Conservation (phyloP, 2,888 invertebrate species). For the Drosophila aldrichi region DNA sequence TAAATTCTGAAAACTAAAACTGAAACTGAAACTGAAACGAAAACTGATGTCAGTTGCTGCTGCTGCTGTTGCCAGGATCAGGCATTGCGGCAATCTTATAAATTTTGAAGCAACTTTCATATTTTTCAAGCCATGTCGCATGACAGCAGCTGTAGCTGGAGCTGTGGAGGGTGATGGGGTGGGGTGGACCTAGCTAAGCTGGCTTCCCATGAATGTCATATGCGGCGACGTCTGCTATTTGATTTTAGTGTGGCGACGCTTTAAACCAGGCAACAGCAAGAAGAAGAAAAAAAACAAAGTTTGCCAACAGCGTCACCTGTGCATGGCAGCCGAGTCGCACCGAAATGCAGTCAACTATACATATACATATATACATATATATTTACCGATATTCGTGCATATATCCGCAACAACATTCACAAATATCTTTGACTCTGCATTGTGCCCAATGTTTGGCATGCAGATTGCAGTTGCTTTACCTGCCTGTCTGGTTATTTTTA, state of each 20-base stretch:
- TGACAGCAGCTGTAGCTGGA: conserved; percentile 16
- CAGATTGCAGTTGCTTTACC: conserved; percentile 1
- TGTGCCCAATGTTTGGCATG: conserved; percentile 18
- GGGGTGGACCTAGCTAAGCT: conserved; percentile 8
- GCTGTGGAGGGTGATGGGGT: no score
- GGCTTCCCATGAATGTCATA: conserved; percentile 47
- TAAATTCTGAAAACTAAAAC: conserved; percentile 37
- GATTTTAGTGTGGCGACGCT: conserved; percentile 52
- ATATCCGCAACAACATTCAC: background rate
- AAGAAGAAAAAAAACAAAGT: background rate
- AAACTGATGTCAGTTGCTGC: conserved; percentile 15
- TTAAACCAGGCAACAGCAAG: conserved; percentile 31
- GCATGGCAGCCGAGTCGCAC: conserved; percentile 6
- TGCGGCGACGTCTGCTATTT: conserved; percentile 51
- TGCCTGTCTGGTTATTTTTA: conserved; percentile 4
- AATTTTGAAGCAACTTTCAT: conserved; percentile 79
- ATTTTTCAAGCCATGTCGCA: conserved; percentile 56
- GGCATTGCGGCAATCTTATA: conserved; percentile 60
- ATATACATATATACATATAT: background rate
- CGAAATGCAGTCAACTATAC: background rate
- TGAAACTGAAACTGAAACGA: conserved; percentile 31
- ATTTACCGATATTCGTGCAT: background rate
- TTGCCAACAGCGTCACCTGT: conserved; percentile 24
- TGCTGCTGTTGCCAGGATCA: conserved; percentile 26
- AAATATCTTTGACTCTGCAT: conserved; percentile 19